Percentiles rank a stretch among this genome's conserved stretches.
These are phyloP conservation scores for Gopherus flavomarginatus DNA, from an alignment of 2,113 vertebrate species.

Conservation along the genomic window DNA sequence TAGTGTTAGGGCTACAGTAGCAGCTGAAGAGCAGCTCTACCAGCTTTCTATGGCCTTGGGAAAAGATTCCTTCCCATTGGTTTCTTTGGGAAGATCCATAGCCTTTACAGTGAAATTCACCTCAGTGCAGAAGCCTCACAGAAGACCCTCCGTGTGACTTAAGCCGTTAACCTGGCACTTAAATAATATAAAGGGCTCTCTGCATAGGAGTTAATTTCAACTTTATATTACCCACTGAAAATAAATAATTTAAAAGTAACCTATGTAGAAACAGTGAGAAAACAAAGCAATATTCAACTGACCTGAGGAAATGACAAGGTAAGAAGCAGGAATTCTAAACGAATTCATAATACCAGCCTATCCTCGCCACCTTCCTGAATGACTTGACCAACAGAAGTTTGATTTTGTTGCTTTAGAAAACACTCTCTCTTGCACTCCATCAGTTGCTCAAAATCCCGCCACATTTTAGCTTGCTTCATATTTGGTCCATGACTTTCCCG, in stretches of 20 bases:
- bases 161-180: neutral
- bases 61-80: slow-evolving; percentile 44
- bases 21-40: slow-evolving; percentile 24
- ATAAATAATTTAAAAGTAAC: neutral
- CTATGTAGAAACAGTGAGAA: neutral
- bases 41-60: slow-evolving; percentile 43
- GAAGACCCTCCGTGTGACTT: neutral
- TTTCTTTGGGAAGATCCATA: slow-evolving; percentile 29
- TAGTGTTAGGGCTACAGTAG: slow-evolving; percentile 8
- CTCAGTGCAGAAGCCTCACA: neutral
- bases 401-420: slow-evolving; percentile 90
- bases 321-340: neutral
- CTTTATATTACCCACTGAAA: neutral
- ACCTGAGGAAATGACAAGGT: neutral
- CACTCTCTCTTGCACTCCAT: slow-evolving; percentile 95
- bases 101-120: neutral
- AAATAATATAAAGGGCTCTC: neutral
- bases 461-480: slow-evolving; percentile 97
- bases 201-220: neutral
- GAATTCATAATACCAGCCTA: slow-evolving; percentile 87
- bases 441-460: slow-evolving; percentile 92
- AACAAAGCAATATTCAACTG: neutral
- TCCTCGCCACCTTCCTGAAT: slow-evolving; percentile 95
- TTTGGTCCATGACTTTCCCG: slow-evolving; percentile 90
- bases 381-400: slow-evolving; percentile 87